Evolutionary conservation across 2,797 vertebrate genomes (phyloP).

Genomic region (Petrocephalus sullivani): DNA sequence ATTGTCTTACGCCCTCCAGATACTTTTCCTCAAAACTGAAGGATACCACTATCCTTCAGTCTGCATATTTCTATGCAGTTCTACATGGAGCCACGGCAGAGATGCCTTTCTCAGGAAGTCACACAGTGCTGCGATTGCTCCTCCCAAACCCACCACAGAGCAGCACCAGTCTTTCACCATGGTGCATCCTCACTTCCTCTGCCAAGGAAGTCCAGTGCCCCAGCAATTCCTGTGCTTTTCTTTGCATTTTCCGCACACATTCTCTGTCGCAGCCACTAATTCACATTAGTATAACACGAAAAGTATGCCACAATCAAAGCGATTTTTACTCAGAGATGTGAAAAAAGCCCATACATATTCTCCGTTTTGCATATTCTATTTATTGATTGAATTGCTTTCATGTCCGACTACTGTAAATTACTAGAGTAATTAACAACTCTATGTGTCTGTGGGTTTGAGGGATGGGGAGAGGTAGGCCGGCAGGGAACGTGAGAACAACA

Average conservation of each 20-base stretch:
- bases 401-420: not conserved
- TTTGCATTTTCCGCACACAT: not conserved
- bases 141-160: not conserved
- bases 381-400: not conserved
- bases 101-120: not conserved
- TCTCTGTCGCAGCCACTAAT: not conserved
- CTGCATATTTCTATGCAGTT: too few species aligned
- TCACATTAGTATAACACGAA: not conserved
- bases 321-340: not conserved
- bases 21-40: not conserved
- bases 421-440: not conserved
- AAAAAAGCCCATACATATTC: not conserved
- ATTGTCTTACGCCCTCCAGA: not conserved
- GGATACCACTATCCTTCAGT: not conserved
- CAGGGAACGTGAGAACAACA: not conserved
- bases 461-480: not conserved
- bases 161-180: not conserved
- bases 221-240: not conserved
- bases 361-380: not conserved
- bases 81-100: too few species aligned
- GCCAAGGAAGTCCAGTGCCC: not conserved
- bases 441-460: not conserved
- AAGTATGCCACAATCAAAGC: not conserved
- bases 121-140: not conserved
- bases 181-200: not conserved